Base-by-base conservation (phyloP, 2,797 vertebrate genomes). In the Arctocebus calabarensis region DNA sequence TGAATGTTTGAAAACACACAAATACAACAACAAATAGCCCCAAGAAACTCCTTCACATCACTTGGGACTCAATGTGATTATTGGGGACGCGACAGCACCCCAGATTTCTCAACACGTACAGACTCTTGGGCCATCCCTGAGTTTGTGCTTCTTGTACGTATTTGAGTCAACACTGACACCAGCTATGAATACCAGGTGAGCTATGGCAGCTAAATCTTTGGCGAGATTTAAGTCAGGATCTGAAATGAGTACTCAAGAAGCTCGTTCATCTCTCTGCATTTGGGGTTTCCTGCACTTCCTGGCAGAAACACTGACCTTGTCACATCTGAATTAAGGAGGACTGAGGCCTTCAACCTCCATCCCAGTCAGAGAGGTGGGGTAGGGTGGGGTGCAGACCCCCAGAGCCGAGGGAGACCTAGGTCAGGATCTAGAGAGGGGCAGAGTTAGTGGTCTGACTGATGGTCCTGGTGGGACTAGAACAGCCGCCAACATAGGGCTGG, bases 181-280 rank as follows among this genome's bases (percentile, higher is more conserved):
- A 40, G 29, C 23, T 73, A 9, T 85, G 34, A 68, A 85, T 20
- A 68, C 48, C 3, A 52, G 75, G 59, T 22, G 57, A 90, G 62
- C 22, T 25, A 40, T 71, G 37, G 55, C 52, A 71, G 27, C 55
- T 71, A 87, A 66, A 71, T 78, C 62, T 71, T 25, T 75, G 83
- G 27, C 14, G 78, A n/a, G 10, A 78, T 87, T 84, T 34, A 90
- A 93, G 55, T 87, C n/a, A 83, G 40, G 73, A 66, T 87, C 43
- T 77, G n/a, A 71, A 84, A 40, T 48, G 25, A 17, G 22, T 22
- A 77, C 22, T 61, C 34, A 40, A 25, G 59, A 81, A 85, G 32
- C 25, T 86, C 75, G 77, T 84, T 90, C 37, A 87, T 95, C 82
- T 86, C 62, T 77, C n/a, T 84, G 7, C 68, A 27, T 92, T 57